Base-by-base conservation (phyloP, 2,113 vertebrate species). In the Eretmochelys imbricata region DNA sequence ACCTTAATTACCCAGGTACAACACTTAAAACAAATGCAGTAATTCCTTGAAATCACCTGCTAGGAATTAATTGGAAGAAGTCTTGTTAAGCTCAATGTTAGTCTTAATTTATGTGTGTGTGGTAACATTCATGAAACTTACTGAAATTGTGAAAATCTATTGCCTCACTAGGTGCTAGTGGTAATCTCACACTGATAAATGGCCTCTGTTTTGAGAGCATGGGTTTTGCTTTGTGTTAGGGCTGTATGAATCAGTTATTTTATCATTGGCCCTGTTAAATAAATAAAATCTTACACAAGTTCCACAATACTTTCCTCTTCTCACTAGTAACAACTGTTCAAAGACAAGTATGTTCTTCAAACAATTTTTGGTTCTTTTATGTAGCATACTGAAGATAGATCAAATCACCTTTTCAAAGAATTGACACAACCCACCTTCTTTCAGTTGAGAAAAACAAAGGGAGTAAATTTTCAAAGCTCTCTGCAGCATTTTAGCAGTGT, bases 81-180 rank as follows among this genome's bases (percentile, higher is more conserved):
- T 42, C 20, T 11, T 6, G 10, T 38, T 42, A 38, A 42, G 22
- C 38, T 75, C n/a, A 72, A 10, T 9, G 5, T 76, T 76, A 48
- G 6, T 76, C 42, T 25, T 78, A 9, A 10, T 78, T 48, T 78
- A 48, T 78, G 4, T 14, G 16, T 87, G 92, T 89, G 12, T 82
- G 86, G 5, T 88, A 50, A 53, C 42, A 14, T 0, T 57, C 53
- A 42, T 75, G 48, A 83, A 50, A 31, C 85, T 85, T 85, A 29
- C 49, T 95, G 91, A 89, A 92, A 86, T 78, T 62, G 49, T 35
- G 59, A 42, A 48, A 72, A 91, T 84, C 76, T 62, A 3, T 80
- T 82, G 10, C 85, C 91, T 88, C 80, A 75, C 80, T 96, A 25
- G 38, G 79, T 91, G 85, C 91, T 88, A 82, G 87, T 93, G 62